Evolutionary conservation across 1,140 invertebrate species (phyloP).

Genomic region (Rhizoglyphus robini): DNA sequence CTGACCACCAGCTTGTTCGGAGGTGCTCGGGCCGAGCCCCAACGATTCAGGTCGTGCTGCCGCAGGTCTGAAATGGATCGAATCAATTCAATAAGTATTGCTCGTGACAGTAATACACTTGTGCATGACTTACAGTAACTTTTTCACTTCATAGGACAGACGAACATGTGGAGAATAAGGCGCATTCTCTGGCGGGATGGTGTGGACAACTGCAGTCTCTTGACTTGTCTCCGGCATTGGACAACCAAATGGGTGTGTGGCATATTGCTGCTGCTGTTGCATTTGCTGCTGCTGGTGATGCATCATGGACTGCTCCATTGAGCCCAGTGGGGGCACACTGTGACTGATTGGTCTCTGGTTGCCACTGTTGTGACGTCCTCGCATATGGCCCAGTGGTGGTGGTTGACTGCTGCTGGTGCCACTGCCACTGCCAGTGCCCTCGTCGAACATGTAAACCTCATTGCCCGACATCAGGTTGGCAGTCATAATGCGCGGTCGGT

Average conservation of each 20-base stretch:
- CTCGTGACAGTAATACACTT: background rate
- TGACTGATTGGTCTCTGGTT: background rate
- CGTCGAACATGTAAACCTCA: background rate
- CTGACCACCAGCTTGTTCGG: conserved; percentile 81
- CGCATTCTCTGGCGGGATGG: too few relatives aligned
- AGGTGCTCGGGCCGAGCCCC: conserved; percentile 61
- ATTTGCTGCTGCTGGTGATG: background rate
- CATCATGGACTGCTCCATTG: background rate
- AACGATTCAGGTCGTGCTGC: conserved; percentile 29
- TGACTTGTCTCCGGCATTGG: background rate
- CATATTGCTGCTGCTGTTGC: background rate
- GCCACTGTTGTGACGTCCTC: too few relatives aligned
- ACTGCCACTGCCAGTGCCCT: background rate
- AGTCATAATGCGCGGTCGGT: background rate
- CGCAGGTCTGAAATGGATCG: conserved; percentile 19
- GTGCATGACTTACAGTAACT: conserved; percentile 66
- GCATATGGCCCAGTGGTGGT: background rate
- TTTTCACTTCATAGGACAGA: conserved; percentile 98
- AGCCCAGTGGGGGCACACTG: background rate
- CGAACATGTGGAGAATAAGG: conserved; percentile 36
- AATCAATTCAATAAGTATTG: background rate
- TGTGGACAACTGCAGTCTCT: too few relatives aligned
- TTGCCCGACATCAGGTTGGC: background rate
- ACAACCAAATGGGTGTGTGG: background rate
- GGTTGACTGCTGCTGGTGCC: background rate